phyloP scores from a whole-genome alignment of 2,797 vertebrate species.

The Tadarida brasiliensis region DNA sequence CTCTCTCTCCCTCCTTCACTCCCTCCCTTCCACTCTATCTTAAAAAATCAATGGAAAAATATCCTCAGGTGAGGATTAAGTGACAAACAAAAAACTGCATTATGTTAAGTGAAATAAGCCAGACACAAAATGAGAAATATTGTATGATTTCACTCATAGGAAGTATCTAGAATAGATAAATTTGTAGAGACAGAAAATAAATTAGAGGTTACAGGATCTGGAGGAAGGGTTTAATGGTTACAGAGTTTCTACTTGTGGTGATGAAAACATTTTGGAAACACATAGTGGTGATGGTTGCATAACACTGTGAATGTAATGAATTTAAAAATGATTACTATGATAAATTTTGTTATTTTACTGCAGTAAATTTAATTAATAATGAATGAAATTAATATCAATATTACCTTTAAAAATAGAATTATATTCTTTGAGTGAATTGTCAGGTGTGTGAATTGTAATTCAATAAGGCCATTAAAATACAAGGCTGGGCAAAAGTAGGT shows the following conservation, averaged over 20 bases:
- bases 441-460: neutral
- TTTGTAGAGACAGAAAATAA: too few relatives aligned
- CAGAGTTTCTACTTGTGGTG: neutral
- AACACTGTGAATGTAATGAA: neutral
- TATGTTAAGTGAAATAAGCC: neutral
- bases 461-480: neutral
- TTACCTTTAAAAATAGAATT: neutral
- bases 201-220: too few relatives aligned
- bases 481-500: neutral
- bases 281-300: neutral
- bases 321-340: neutral
- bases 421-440: neutral
- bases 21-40: too few relatives aligned
- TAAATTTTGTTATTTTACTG: neutral
- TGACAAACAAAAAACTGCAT: too few relatives aligned
- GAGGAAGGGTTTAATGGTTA: too few relatives aligned
- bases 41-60: too few relatives aligned
- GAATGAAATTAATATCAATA: neutral
- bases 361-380: neutral
- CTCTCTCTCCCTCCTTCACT: too few relatives aligned
- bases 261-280: neutral
- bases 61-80: too few relatives aligned
- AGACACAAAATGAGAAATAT: neutral
- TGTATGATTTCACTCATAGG: neutral
- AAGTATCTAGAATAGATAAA: neutral